These are phyloP conservation scores for Chlorodrepanis virens DNA, from an alignment of 2,113 vertebrate genomes.

Conservation along the genomic window DNA sequence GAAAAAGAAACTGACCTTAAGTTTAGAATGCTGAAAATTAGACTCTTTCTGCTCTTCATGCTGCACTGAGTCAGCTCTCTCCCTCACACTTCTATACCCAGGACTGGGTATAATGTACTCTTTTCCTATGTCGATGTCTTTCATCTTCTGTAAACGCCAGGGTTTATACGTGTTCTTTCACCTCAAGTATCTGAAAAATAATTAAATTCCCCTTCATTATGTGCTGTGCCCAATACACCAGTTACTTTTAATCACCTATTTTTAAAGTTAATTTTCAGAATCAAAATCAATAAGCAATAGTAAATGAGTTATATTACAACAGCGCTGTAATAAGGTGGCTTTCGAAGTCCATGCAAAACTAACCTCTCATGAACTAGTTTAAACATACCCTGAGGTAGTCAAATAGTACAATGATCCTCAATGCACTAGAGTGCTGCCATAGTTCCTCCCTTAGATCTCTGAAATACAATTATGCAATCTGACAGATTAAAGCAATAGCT, in stretches of 20 bases:
- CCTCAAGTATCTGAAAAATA: slow-evolving; percentile 1
- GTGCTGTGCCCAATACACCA: fast-evolving
- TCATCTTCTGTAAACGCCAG: slow-evolving; percentile 83
- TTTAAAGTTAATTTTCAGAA: neutral
- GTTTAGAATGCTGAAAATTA: slow-evolving; percentile 68
- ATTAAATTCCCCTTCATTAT: neutral
- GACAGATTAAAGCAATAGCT: neutral
- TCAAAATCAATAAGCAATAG: neutral
- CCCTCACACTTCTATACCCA: slow-evolving; percentile 78
- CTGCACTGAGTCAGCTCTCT: slow-evolving; percentile 64
- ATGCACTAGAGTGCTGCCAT: neutral
- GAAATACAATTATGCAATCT: neutral
- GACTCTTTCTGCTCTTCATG: slow-evolving; percentile 70
- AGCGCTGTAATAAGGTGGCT: neutral
- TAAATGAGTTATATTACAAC: neutral
- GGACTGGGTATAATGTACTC: slow-evolving; percentile 83
- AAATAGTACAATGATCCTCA: neutral
- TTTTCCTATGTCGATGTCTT: slow-evolving; percentile 88
- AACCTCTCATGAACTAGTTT: slow-evolving; percentile 23
- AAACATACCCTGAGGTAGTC: slow-evolving; percentile 2
- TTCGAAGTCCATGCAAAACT: neutral
- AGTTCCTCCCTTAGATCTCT: neutral
- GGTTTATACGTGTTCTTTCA: slow-evolving; percentile 42
- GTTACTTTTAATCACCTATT: neutral
- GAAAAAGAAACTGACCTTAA: slow-evolving; percentile 69